Evolutionary conservation across 2,888 invertebrate species (phyloP), one percentile per base, ranked within the genome.

Genomic region (Cetonia aurata): DNA sequence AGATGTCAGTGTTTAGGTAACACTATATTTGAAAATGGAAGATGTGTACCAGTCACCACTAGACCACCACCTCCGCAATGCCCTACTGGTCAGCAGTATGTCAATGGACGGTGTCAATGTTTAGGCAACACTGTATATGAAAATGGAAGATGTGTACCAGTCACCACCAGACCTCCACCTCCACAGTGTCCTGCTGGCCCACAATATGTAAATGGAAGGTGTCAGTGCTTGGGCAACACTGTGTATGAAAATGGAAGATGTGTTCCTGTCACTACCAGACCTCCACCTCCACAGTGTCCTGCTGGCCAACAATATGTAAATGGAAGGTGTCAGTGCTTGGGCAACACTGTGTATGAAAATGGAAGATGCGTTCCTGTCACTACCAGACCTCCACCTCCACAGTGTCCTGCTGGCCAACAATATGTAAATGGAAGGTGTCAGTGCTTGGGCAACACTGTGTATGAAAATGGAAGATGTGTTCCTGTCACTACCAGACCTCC

Each of bases 351-450:
- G 10, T 69, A 37, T n/a, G 48, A 62, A 6, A 53, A 62, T 19
- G 69, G 69, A 42, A 62, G 65, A 46, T 70, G 69, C 17, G 33
- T 52, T 25, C 13, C 48, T 6, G 37, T 4, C 1, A 25, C 25
- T 1, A 25, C 25, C 4, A 25, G 25, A 25, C 25, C 25, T 25
- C 25, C 62, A 9, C 10, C 12, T 12, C 59, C 48, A 6, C 12
- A 44, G 0, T 70, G 65, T 55, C 46, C 50, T 13, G 19, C 19
- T n/a, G 62, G 69, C 0, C 69, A 69, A 13, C 60, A 50, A 4
- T 69, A 60, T 37, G 55, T 69, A 15, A 62, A 53, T 33, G 69
- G 69, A 53, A 52, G 59, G 41, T 69, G 69, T 37, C 60, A 60
- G n/a, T 69, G 57, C 42, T 13, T 41, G 3, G 41, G 33, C 17